Percentiles rank a stretch among this genome's conserved stretches.
These are phyloP conservation scores for Anabas testudineus DNA, from an alignment of 2,797 vertebrate species.

Conservation along the genomic window DNA sequence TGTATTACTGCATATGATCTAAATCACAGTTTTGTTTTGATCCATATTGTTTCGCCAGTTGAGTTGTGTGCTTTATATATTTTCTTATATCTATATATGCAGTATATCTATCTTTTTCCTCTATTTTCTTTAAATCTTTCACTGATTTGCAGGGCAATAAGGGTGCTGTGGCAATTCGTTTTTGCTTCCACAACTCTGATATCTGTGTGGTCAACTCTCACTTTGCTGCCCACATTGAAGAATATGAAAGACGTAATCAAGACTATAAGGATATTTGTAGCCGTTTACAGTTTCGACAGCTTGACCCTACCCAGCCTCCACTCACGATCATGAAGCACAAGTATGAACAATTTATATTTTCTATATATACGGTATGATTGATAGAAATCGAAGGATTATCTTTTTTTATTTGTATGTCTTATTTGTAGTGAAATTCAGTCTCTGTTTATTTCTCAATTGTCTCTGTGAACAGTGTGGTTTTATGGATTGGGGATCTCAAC, in stretches of 20 bases:
- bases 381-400: neutral
- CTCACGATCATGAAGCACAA: constrained; percentile 92
- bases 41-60: neutral
- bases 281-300: constrained; percentile 90
- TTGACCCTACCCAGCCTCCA: constrained; percentile 82
- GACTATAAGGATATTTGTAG: constrained; percentile 96
- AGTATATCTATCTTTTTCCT: neutral
- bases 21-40: neutral
- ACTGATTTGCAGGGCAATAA: constrained; percentile 91
- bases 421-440: neutral
- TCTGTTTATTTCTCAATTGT: neutral
- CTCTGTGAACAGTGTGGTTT: constrained; percentile 85
- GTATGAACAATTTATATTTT: constrained; percentile 77
- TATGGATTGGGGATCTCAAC: constrained; percentile 98
- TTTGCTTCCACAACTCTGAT: constrained; percentile 94
- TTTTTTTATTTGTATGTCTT: neutral
- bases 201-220: constrained; percentile 97
- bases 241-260: constrained; percentile 95
- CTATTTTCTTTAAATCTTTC: constrained; percentile 7
- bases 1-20: neutral
- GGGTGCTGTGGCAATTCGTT: constrained; percentile 93
- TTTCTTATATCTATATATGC: too few species aligned
- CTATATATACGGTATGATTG: neutral
- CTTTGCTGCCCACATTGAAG: constrained; percentile 93
- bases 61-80: neutral